Conservation (phyloP, 2,888 invertebrate genomes). For the Macrophya annulata region DNA sequence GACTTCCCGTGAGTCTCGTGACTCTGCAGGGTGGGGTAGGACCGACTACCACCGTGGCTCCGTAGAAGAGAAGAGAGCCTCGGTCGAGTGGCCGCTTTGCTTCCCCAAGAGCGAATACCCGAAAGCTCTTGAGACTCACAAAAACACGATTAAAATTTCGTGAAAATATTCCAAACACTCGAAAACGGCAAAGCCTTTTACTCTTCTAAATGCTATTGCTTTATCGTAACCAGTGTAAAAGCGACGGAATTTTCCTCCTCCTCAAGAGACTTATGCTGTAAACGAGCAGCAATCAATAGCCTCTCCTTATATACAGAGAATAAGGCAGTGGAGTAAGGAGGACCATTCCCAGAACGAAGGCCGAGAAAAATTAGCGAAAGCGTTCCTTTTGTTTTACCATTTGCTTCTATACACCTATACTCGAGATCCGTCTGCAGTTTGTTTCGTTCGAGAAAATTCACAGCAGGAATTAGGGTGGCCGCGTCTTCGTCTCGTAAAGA, state of each 20-base stretch:
- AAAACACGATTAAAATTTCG: conserved; percentile 62
- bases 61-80: conserved; percentile 40
- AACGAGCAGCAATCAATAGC: conserved; percentile 48
- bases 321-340: conserved; percentile 19
- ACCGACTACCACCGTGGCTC: not conserved
- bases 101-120: conserved; percentile 50
- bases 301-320: not conserved
- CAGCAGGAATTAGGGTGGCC: not conserved
- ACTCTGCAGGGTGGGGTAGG: conserved; percentile 24
- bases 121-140: conserved; percentile 53
- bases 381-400: not conserved
- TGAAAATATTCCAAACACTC: conserved; percentile 57
- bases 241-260: conserved; percentile 27
- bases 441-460: not conserved
- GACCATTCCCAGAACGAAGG: conserved; percentile 1
- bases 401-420: conserved; percentile 19
- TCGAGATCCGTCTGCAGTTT: not conserved
- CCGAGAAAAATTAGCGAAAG: conserved; percentile 9
- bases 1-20: conserved; percentile 65
- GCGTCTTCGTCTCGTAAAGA: conserved; percentile 4
- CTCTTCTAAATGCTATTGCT: conserved; percentile 53
- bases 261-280: conserved; percentile 18
- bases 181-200: conserved; percentile 49
- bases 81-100: conserved; percentile 55
- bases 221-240: conserved; percentile 30